Percentiles rank a stretch among this genome's conserved stretches.
Conservation (phyloP, 2,888 invertebrate genomes). For the Argynnis bischoffii region DNA sequence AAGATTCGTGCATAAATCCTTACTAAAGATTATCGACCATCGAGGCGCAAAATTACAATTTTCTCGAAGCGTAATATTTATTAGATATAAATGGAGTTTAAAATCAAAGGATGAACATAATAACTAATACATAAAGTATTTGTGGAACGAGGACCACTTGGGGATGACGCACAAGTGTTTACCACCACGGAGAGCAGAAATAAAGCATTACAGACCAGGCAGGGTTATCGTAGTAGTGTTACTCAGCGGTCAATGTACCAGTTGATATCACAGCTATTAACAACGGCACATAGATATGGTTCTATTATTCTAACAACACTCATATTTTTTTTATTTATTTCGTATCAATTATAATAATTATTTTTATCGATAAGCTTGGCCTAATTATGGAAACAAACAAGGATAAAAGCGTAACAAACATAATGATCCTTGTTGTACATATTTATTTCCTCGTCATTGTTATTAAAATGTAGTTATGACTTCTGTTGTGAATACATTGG, state of each 20-base stretch:
- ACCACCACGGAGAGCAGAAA: conserved; percentile 75
- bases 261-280: conserved; percentile 55
- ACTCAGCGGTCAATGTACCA: conserved; percentile 68
- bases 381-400: conserved; percentile 18
- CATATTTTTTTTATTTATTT: conserved; percentile 4
- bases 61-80: conserved; percentile 2
- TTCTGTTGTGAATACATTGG: conserved; percentile 14
- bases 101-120: conserved; percentile 21
- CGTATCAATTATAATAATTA: conserved; percentile 16
- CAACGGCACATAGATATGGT: conserved; percentile 57
- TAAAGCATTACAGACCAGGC: conserved; percentile 64
- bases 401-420: conserved; percentile 12
- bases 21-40: conserved; percentile 9
- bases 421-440: conserved; percentile 2
- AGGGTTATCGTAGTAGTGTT: conserved; percentile 66
- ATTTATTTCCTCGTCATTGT: conserved; percentile 16
- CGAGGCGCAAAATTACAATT: not conserved
- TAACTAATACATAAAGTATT: conserved; percentile 55
- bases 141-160: conserved; percentile 61
- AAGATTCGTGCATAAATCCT: conserved; percentile 11
- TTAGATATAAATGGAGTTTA: conserved; percentile 6
- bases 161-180: conserved; percentile 75
- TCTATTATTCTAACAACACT: conserved; percentile 56
- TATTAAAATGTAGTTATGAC: conserved; percentile 7
- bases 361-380: conserved; percentile 32